Evolutionary conservation across 2,113 vertebrate genomes (phyloP).

Genomic region (Eurypyga helias): DNA sequence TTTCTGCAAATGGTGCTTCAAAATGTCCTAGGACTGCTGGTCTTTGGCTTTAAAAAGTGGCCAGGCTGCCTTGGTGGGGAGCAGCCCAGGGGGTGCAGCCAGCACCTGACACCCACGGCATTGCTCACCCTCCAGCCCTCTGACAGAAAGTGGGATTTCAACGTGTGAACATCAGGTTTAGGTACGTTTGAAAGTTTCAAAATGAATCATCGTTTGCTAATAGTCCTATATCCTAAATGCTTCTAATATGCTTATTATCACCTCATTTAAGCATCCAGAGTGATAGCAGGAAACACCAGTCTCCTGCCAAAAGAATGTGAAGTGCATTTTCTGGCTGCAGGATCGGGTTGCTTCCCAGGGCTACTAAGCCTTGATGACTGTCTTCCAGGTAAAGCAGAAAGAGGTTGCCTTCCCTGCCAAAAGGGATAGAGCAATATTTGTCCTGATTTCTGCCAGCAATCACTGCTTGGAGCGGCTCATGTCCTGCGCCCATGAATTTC

Average conservation of each 20-base stretch:
- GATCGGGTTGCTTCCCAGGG: background rate
- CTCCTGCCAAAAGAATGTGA: background rate
- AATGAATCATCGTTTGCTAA: background rate
- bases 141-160: fast-evolving
- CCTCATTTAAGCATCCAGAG: background rate
- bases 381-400: background rate
- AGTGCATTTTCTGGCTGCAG: background rate
- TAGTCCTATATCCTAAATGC: background rate
- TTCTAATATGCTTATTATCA: background rate
- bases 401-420: background rate
- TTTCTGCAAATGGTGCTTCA: background rate
- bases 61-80: background rate
- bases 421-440: background rate
- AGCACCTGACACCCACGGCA: fast-evolving
- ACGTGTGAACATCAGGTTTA: background rate
- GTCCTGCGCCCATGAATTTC: background rate
- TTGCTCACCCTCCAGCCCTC: background rate
- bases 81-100: background rate
- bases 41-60: background rate
- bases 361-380: background rate
- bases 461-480: background rate
- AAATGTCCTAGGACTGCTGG: background rate
- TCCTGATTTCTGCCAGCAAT: background rate
- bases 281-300: background rate
- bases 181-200: background rate